Evolutionary conservation across 1,140 invertebrate genomes (phyloP), one percentile per base, ranked within the genome.

Genomic region (Drosophila parabipectinata): DNA sequence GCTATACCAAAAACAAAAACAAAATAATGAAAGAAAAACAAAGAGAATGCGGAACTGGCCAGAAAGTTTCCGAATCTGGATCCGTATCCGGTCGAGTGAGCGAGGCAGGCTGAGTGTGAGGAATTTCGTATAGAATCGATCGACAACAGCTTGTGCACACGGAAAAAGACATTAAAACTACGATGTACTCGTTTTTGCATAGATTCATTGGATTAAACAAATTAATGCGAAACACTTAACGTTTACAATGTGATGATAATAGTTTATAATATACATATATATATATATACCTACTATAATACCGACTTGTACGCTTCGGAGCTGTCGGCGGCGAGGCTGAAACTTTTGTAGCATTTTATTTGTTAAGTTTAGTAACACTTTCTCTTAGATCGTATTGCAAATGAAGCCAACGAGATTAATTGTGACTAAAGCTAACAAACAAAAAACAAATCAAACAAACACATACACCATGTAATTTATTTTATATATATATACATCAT

Each of bases 221-320:
- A 87, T 77, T 71, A 82, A 55, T 53, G 73, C 69, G 61, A 63
- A 74, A 83, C 64, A 87, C 82, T 88, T 87, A 87, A 87, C 64
- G 74, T 87, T 87, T 87, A 77, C 85, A 87, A 87, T 87, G 82
- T 87, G 82, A 87, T 87, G 82, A 87, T 87, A 87, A 87, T 87
- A 87, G 82, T 88, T 87, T 66, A 78, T 85, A 85, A 85, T 87
- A 84, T 71, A 82, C 73, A 73, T 68, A 76, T 69, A 71, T 45
- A 71, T 45, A 72, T 37, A 72, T 63, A 73, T 73, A 73, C 56
- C 61, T 52, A 66, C 66, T 60, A 80, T 55, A 68, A 84, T 72
- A 85, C 59, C 81, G 63, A 84, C 67, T 62, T 72, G 76, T 66
- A 62, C 77, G 80, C 80, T 84, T 79, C 71, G 67, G 45, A 72